A percentile compares a stretch with the other conserved stretches of the same genome.
These are phyloP conservation scores for Arizona elegans DNA, from an alignment of 2,113 vertebrate species.

Conservation along the genomic window DNA sequence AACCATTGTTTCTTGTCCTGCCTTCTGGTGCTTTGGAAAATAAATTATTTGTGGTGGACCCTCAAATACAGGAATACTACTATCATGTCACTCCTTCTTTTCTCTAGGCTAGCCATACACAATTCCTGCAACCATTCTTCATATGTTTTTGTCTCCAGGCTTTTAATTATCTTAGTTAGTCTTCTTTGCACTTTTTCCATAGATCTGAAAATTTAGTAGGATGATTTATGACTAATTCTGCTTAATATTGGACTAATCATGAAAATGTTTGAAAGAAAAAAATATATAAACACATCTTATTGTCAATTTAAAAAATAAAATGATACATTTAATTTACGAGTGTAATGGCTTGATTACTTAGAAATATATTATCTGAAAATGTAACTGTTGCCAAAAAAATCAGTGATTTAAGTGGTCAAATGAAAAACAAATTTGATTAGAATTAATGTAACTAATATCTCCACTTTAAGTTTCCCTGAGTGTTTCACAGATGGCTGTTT, in stretches of 20 bases:
- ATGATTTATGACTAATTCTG: neutral
- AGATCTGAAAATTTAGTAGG: neutral
- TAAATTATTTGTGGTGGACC: no score
- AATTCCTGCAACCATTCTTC: no score
- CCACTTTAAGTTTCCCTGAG: neutral
- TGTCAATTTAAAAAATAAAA: neutral
- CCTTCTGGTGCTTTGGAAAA: no score
- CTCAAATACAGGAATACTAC: no score
- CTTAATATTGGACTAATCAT: neutral
- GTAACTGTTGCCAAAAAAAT: conserved; percentile 2
- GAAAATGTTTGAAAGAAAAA: neutral
- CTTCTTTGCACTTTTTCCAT: no score
- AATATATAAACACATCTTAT: neutral
- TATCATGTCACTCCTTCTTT: no score
- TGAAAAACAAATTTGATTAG: conserved; percentile 22
- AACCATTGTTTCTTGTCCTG: no score
- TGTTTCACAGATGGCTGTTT: neutral
- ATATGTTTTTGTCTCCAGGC: no score
- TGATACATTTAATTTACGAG: neutral
- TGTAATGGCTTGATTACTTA: neutral
- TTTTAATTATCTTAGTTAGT: no score
- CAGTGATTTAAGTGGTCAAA: conserved; percentile 10
- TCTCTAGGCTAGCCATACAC: no score
- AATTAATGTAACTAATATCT: conserved; percentile 10
- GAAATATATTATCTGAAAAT: conserved; percentile 9